Percentiles rank a stretch among this genome's conserved stretches.
Evolutionary conservation across 2,888 invertebrate species (phyloP).

Genomic region (Ptycholaimellus sp.): DNA sequence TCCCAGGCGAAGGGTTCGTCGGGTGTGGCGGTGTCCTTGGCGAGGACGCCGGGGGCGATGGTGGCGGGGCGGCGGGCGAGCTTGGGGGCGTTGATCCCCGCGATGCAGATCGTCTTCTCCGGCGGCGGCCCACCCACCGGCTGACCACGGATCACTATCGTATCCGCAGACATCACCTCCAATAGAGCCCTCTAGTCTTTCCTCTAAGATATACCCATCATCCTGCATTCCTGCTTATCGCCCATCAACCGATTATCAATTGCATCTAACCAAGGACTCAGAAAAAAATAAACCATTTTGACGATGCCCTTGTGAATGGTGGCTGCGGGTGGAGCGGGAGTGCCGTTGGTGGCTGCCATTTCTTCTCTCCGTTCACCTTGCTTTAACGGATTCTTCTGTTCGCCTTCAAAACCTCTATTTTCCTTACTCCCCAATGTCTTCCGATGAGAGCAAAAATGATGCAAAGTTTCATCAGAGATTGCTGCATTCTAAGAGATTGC

Average conservation of each 20-base stretch:
- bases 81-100: slow-evolving; percentile 76
- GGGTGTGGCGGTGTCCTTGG: too few relatives aligned
- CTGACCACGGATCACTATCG: slow-evolving; percentile 62
- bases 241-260: background rate
- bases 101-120: slow-evolving; percentile 69
- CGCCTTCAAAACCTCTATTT: too few relatives aligned
- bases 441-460: too few relatives aligned
- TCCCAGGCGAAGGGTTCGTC: slow-evolving; percentile 96
- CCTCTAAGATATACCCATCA: background rate
- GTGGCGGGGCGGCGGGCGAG: slow-evolving; percentile 49
- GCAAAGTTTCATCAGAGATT: too few relatives aligned
- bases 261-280: background rate
- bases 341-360: too few relatives aligned
- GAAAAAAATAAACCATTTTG: slow-evolving; percentile 2
- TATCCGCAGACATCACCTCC: slow-evolving; percentile 92
- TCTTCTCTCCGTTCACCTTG: too few relatives aligned
- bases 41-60: slow-evolving; percentile 18
- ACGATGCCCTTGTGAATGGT: slow-evolving; percentile 5
- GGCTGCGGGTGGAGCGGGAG: too few relatives aligned
- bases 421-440: too few relatives aligned
- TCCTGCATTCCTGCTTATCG: background rate
- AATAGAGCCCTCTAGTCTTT: background rate
- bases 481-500: too few relatives aligned
- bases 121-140: slow-evolving; percentile 49
- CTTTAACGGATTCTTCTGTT: too few relatives aligned